Evolutionary conservation across 2,888 invertebrate genomes (phyloP), one percentile per base, ranked within the genome.

Genomic region (Globia sparganii): DNA sequence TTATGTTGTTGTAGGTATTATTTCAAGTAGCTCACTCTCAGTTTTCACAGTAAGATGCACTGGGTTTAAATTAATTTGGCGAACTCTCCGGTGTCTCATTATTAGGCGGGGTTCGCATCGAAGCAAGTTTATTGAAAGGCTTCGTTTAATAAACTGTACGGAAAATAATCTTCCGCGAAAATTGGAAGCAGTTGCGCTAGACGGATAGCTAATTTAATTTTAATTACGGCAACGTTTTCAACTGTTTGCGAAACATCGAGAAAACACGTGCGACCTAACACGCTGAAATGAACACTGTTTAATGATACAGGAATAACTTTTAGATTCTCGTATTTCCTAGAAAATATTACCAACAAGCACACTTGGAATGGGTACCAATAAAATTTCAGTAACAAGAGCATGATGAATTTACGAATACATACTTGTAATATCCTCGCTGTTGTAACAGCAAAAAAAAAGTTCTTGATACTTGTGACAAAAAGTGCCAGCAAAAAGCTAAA

Each of bases 141-240:
- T 87, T 86, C 82, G 61, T 82, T 88, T 84, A 86, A 81, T 88
- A 87, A 86, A 84, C 80, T 86, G 79, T 75, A 66, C 75, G 77
- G 69, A 73, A 81, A 83, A 84, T 80, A 87, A 81, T 84, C 72
- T 87, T 86, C 69, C 78, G 66, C 62, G 80, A 81, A 84, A 87
- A 87, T 86, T 89, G 75, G 75, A 86, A 86, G 81, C 88, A 88
- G 83, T 89, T 87, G 85, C 71, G 58, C 79, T 80, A 84, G 85
- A 86, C 80, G 78, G 84, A 88, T 85, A 80, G 82, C 88, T 87
- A 87, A 91, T 87, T 90, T 84, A 86, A 86, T 89, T 88, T 88
- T 85, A 87, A 88, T 87, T 86, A 86, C 77, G 40, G 37, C 76
- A 28, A 72, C 76, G 71, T 77, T 85, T 85, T 72, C 49, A 73